phyloP scores from a whole-genome alignment of 2,113 vertebrate species.

The Trematocara nigrifrons region DNA sequence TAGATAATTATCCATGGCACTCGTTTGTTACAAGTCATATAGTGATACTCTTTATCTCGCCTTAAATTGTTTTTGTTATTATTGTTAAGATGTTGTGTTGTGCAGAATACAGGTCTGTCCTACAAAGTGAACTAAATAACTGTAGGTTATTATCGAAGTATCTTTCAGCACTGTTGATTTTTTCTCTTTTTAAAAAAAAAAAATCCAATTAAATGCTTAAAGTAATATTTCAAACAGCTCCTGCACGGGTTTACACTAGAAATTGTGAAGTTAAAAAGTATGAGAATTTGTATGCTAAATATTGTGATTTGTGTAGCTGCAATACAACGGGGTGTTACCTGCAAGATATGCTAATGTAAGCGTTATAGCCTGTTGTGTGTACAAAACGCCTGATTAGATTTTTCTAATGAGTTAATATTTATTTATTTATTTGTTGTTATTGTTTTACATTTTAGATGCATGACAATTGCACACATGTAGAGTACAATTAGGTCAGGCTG shows the following conservation, averaged over 20 bases:
- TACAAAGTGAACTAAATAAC: background rate
- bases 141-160: background rate
- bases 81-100: background rate
- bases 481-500: background rate
- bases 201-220: background rate
- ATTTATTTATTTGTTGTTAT: background rate
- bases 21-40: background rate
- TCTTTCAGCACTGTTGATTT: background rate
- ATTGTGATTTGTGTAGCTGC: background rate
- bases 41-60: background rate
- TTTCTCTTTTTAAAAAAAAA: accelerated
- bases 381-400: background rate
- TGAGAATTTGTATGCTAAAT: background rate
- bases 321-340: background rate
- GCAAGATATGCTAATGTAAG: background rate
- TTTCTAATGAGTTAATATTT: background rate
- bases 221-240: background rate
- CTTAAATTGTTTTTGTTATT: background rate
- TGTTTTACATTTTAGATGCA: background rate
- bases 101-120: background rate
- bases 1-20: background rate
- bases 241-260: background rate
- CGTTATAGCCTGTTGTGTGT: background rate
- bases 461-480: background rate
- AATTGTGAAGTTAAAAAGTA: background rate